Evolutionary conservation across 2,797 vertebrate species (phyloP).

Genomic region (Tinamus major): DNA sequence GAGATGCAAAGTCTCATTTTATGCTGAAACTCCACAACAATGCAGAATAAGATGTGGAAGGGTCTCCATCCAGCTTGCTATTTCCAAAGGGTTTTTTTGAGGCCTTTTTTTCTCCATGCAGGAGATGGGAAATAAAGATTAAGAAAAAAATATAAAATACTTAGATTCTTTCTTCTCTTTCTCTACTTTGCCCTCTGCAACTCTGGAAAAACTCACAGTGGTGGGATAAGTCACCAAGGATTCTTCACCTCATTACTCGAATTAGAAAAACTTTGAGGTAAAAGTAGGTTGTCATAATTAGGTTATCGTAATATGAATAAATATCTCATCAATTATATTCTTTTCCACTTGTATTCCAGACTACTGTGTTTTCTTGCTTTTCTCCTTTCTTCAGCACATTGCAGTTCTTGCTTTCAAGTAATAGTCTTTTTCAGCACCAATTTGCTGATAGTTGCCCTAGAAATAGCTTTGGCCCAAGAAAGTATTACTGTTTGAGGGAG

Average conservation of each 20-base stretch:
- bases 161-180: not conserved
- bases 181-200: not conserved
- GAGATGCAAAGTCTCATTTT: not conserved
- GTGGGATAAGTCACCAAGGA: not conserved
- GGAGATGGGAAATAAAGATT: not conserved
- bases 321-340: not conserved
- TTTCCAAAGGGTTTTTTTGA: not conserved
- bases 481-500: not conserved
- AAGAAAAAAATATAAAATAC: not conserved
- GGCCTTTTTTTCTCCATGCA: not conserved
- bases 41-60: not conserved
- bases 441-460: not conserved
- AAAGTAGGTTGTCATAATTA: not conserved
- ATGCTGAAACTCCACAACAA: not conserved
- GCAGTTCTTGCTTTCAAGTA: not conserved
- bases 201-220: not conserved
- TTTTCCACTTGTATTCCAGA: not conserved
- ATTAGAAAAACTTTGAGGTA: not conserved
- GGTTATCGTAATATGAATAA: not conserved
- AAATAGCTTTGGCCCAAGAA: not conserved
- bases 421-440: not conserved
- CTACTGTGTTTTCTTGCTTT: not conserved
- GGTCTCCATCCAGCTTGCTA: not conserved
- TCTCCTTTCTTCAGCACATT: not conserved
- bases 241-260: not conserved